Evolutionary conservation across 1,140 invertebrate species (phyloP).

Genomic region (Rhagoletis pomonella): DNA sequence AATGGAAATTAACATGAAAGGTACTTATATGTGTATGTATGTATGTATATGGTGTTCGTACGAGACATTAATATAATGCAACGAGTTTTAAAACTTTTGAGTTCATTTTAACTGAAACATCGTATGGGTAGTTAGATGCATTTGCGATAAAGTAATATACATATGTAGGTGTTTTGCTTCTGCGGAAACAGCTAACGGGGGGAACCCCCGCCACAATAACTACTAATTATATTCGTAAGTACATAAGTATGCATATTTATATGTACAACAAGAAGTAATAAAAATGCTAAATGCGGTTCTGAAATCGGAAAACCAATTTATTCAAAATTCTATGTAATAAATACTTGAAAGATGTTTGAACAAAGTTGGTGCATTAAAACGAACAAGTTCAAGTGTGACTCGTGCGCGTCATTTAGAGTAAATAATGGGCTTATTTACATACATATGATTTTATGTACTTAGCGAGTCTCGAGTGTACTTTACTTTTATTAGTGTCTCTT

Average conservation of each 20-base stretch:
- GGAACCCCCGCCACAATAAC: not conserved
- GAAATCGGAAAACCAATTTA: not conserved
- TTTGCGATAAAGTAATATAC: not conserved
- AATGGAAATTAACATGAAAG: not conserved
- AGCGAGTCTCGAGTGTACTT: too few relatives aligned
- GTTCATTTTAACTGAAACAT: not conserved
- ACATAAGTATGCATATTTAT: too few relatives aligned
- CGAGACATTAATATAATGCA: not conserved
- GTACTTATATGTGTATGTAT: not conserved
- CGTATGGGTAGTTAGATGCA: not conserved
- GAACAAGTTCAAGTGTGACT: too few relatives aligned
- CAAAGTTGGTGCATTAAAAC: not conserved
- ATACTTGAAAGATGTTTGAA: not conserved
- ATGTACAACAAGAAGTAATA: too few relatives aligned
- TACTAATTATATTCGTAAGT: not conserved
- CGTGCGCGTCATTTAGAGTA: too few relatives aligned
- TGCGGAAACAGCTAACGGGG: too few relatives aligned
- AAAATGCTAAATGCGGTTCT: not conserved
- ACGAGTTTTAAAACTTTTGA: not conserved
- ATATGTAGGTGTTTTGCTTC: too few relatives aligned
- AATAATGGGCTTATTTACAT: too few relatives aligned
- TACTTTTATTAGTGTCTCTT: too few relatives aligned
- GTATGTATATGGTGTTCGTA: not conserved
- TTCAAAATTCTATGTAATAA: not conserved
- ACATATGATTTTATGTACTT: too few relatives aligned